phyloP scores from a whole-genome alignment of 2,888 invertebrate genomes.

The Diarsia brunnea region DNA sequence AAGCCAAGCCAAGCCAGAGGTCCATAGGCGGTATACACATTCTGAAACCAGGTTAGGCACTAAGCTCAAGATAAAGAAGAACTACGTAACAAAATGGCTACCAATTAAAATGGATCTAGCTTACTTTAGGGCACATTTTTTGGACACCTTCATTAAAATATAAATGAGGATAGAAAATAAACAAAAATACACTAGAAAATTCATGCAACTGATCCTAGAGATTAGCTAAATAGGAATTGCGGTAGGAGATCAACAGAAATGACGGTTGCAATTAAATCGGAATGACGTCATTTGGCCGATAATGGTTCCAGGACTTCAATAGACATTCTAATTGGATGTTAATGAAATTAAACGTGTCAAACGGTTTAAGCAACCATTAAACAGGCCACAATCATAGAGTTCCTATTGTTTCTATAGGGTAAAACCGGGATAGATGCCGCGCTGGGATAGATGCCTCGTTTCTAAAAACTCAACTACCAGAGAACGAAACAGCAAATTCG shows the following conservation, averaged over 20 bases:
- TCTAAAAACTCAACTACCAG: no score
- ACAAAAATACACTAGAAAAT: background rate
- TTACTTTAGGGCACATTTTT: no score
- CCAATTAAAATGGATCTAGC: no score
- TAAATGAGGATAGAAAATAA: background rate
- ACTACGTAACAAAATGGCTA: no score
- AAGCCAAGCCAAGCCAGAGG: no score
- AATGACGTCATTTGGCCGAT: background rate
- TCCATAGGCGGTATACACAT: no score
- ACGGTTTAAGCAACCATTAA: conserved; percentile 19
- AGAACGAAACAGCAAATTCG: no score
- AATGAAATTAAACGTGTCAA: conserved; percentile 21
- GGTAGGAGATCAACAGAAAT: background rate
- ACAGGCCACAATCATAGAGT: background rate
- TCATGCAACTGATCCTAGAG: background rate
- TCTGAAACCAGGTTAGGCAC: no score
- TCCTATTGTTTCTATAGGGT: conserved; percentile 14
- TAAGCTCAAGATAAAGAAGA: no score
- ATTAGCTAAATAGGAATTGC: background rate
- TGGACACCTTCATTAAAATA: no score
- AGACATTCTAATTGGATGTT: conserved; percentile 29
- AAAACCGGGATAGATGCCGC: no score
- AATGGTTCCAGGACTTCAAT: conserved; percentile 1
- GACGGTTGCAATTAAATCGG: background rate
- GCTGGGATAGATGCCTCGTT: no score